Evolutionary conservation across 2,888 invertebrate genomes (phyloP).

Genomic region (Vanessa cardui): DNA sequence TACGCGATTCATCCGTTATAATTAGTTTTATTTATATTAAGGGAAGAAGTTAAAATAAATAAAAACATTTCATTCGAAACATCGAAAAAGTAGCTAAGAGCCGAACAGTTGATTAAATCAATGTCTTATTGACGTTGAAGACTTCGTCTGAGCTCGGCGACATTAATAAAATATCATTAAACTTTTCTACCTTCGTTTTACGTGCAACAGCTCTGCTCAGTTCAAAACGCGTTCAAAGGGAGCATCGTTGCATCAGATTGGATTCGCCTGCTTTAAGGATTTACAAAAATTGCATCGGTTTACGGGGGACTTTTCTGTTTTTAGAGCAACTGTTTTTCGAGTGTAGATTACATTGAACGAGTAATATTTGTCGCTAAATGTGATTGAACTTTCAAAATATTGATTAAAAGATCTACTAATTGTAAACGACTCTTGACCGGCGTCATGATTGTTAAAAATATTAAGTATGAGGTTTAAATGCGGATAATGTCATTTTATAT

Average conservation of each 20-base stretch:
- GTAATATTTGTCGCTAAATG: neutral
- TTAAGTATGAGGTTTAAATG: no score
- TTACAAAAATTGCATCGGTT: constrained; percentile 59
- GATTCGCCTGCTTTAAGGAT: constrained; percentile 62
- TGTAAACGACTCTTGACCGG: no score
- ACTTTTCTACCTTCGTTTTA: constrained; percentile 25
- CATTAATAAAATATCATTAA: constrained; percentile 31
- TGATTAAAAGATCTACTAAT: no score
- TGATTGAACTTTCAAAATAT: neutral
- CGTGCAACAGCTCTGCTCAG: constrained; percentile 42
- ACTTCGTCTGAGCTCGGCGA: constrained; percentile 14
- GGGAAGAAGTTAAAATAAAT: no score
- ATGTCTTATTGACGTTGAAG: constrained; percentile 8
- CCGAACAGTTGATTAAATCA: constrained; percentile 3
- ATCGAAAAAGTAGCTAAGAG: neutral
- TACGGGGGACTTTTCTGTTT: constrained; percentile 16
- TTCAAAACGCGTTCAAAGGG: constrained; percentile 54
- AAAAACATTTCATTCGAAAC: neutral
- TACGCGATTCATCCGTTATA: no score
- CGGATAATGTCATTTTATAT: no score
- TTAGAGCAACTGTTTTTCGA: constrained; percentile 11
- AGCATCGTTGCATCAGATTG: constrained; percentile 53
- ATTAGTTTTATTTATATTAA: no score
- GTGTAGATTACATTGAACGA: constrained; percentile 16
- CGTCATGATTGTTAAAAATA: no score